Conservation (phyloP, 2,113 vertebrate species). For the Copsychus sechellarum region DNA sequence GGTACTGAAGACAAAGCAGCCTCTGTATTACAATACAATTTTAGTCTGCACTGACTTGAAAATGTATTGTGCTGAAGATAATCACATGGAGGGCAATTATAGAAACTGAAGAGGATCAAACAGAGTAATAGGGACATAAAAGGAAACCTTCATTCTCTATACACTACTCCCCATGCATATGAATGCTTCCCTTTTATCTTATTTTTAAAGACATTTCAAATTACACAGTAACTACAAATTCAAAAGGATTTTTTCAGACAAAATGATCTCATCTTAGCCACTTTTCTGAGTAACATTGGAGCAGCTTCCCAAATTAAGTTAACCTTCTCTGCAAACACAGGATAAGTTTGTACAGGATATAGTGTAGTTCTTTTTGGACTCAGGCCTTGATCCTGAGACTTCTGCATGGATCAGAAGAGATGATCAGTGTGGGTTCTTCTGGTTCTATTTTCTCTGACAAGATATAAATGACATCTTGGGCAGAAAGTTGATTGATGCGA, state of each 20-base stretch:
- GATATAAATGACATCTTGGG: neutral
- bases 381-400: neutral
- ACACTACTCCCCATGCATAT: neutral
- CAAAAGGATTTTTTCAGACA: neutral
- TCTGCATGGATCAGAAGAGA: neutral
- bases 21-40: neutral
- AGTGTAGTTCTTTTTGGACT: neutral
- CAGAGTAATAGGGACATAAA: conserved; percentile 25
- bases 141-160: conserved; percentile 12
- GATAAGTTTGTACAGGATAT: neutral
- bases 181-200: conserved; percentile 34
- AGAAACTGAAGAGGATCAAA: conserved; percentile 36
- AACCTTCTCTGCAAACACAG: neutral
- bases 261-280: neutral
- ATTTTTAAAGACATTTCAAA: conserved; percentile 39
- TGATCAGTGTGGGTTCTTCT: neutral
- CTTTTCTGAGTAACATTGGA: neutral
- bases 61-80: conserved; percentile 22
- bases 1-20: neutral
- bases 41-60: neutral
- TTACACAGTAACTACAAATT: conserved; percentile 43
- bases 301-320: neutral
- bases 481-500: neutral
- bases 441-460: neutral
- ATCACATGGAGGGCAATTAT: neutral